Evolutionary conservation across 2,888 invertebrate genomes (phyloP), one percentile per base, ranked within the genome.

Genomic region (Argyra leucocephala): DNA sequence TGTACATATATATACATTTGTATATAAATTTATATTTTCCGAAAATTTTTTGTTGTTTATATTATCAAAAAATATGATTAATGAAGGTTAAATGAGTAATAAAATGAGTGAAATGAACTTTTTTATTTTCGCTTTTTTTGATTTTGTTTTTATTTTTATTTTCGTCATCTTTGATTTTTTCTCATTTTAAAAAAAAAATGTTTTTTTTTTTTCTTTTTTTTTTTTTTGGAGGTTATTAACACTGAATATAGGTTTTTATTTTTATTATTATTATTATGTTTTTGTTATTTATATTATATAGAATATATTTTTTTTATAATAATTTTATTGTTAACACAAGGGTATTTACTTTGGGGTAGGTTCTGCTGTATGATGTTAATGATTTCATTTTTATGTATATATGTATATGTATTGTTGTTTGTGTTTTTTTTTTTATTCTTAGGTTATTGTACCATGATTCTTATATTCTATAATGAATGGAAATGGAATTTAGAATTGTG

Each of bases 31-130:
- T 18, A 5, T 15, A 3, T 37, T 31, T 31, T 31, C 10, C 5
- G 5, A 31, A 31, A 31, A 31, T 31, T 37, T 37, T 37, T 15
- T 37, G 3, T 48, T 48, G 2, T 48, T 2, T n/a, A 18, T 48
- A 5, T 48, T 15, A 18, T 5, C 48, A 18, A 48, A 15, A 48
- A 10, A 5, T 7, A 48, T 48, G 48, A 48, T 48, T 48, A 18
- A 48, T 48, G 48, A 48, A 48, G 48, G 48, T 48, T 48, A 48
- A 48, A 48, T 48, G 48, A 48, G 48, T n/a, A 48, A 48, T 18
- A 48, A 12, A 15, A 48, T 18, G 18, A 48, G 18, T n/a, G 18
- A 48, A 18, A 48, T 3, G 18, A 48, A 48, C 5, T 12, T 48
- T 15, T 15, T 48, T 15, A 48, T 18, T 48, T 37, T 37, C 12